Base-by-base conservation (phyloP, 2,797 vertebrate genomes). In the Varecia variegata region DNA sequence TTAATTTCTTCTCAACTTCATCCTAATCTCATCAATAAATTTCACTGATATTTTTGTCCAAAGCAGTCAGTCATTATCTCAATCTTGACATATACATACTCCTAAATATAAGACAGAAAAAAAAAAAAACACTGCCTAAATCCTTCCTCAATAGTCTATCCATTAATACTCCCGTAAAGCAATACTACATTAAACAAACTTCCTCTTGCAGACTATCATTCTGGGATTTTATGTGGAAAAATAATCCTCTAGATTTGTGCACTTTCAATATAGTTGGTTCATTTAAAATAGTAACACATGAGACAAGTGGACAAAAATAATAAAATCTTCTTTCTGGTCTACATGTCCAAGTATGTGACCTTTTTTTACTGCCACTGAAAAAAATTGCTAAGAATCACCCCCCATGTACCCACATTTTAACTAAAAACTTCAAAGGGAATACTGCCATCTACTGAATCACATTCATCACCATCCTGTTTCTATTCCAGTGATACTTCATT, bases 361-460 rank as follows among this genome's bases (percentile, higher is more conserved):
- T 35, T 85, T 96, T 86, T 88, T 71, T 56, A 94, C 15, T 79
- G n/a, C 30, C 58, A 88, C 7, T 27, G 20, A 81, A 90, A 92
- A 92, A 94, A 96, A 43, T 60, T 95, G 13, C 40, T 84, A 62
- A 67, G 52, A 94, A 38, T 83, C 45, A 96, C 60, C 73, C 73
- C 47, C 65, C 50, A 70, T 7, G 32, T 38, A 91, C 38, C 50
- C 52, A 95, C 74, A 89, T 84, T 90, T 96, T 95, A 94, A 90
- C 74, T 87, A 84, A 91, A 95, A 94, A 88, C 92, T 90, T 91
- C 45, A 96, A 97, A 96, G 96, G 93, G 87, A 97, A 97, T 83
- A 92, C 97, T 97, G 97, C 97, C 97, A 97, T 83, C 97, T 97
- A 96, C 94, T 97, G 97, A 97, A 94, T 87, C 76, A 93, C 58